Percentiles rank a stretch among this genome's conserved stretches.
Conservation (phyloP, 2,888 invertebrate species). For the Bedellia somnulentella region DNA sequence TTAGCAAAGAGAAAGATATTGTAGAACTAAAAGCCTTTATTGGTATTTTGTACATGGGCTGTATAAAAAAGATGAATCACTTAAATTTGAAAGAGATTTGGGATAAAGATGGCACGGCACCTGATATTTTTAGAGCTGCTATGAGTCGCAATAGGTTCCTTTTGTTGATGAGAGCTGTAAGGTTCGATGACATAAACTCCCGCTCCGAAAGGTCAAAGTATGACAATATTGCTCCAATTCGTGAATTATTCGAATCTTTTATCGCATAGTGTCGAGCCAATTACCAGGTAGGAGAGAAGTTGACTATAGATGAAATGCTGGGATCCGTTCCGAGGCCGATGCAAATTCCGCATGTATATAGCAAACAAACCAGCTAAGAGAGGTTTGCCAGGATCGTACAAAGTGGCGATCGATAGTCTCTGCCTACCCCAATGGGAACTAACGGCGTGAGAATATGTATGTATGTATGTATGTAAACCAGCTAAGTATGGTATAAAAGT, state of each 20-base stretch:
- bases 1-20: conserved; percentile 6
- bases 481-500: conserved; percentile 11
- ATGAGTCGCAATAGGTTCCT: no score
- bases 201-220: conserved; percentile 5
- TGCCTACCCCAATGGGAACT: no score
- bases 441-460: no score
- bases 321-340: conserved; percentile 9
- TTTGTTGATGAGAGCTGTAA: conserved; percentile 7
- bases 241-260: conserved; percentile 7
- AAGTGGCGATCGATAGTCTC: no score
- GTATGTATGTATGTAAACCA: no score
- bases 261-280: conserved; percentile 5
- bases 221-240: conserved; percentile 8
- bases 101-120: conserved; percentile 6
- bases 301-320: conserved; percentile 10
- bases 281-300: conserved; percentile 7
- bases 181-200: conserved; percentile 9
- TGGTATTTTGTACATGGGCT: conserved; percentile 6
- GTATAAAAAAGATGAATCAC: conserved; percentile 8
- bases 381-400: no score
- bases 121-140: conserved; percentile 7
- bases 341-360: conserved; percentile 10
- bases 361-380: conserved; percentile 10
- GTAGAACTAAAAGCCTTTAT: conserved; percentile 7
- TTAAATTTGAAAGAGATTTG: conserved; percentile 7